These are phyloP conservation scores for Aulostomus chinensis DNA, from an alignment of 2,797 vertebrate species.

Conservation along the genomic window DNA sequence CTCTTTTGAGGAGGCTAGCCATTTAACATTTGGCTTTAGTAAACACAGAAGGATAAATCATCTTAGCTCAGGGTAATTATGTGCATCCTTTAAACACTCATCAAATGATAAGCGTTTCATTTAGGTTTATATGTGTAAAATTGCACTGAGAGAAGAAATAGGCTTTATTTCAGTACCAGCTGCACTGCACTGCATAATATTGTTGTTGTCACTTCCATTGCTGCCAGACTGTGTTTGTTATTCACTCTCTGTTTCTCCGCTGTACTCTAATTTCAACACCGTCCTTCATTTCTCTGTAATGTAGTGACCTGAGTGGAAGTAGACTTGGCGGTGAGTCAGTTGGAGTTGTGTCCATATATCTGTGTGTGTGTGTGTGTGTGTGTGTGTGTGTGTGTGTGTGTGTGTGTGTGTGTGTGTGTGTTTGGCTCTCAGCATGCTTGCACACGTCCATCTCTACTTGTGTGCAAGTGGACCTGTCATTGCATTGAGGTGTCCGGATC, in stretches of 20 bases:
- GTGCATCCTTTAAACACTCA: slow-evolving; percentile 41
- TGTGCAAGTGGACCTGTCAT: slow-evolving; percentile 15
- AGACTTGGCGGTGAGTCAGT: slow-evolving; percentile 68
- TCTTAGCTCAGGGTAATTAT: slow-evolving; percentile 50
- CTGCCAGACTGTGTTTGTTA: slow-evolving; percentile 52
- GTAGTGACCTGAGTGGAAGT: slow-evolving; percentile 45
- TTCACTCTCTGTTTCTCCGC: slow-evolving; percentile 45
- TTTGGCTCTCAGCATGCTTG: slow-evolving; percentile 51
- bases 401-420: slow-evolving; percentile 8
- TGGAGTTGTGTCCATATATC: slow-evolving; percentile 34
- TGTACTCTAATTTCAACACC: slow-evolving; percentile 49
- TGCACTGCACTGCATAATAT: slow-evolving; percentile 42
- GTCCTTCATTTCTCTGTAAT: slow-evolving; percentile 50
- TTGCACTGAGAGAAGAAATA: slow-evolving; percentile 34
- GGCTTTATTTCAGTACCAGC: slow-evolving; percentile 52
- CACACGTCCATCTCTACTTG: slow-evolving; percentile 37
- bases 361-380: slow-evolving; percentile 11
- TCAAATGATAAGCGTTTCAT: slow-evolving; percentile 46
- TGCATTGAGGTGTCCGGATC: slow-evolving; percentile 26
- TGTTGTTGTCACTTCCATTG: slow-evolving; percentile 47
- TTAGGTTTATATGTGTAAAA: slow-evolving; percentile 37
- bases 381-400: neutral
- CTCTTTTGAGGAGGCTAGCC: slow-evolving; percentile 46
- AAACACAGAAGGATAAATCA: slow-evolving; percentile 45
- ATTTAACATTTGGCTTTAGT: slow-evolving; percentile 48